phyloP scores from a whole-genome alignment of 2,113 vertebrate genomes.

The Heterotis niloticus region DNA sequence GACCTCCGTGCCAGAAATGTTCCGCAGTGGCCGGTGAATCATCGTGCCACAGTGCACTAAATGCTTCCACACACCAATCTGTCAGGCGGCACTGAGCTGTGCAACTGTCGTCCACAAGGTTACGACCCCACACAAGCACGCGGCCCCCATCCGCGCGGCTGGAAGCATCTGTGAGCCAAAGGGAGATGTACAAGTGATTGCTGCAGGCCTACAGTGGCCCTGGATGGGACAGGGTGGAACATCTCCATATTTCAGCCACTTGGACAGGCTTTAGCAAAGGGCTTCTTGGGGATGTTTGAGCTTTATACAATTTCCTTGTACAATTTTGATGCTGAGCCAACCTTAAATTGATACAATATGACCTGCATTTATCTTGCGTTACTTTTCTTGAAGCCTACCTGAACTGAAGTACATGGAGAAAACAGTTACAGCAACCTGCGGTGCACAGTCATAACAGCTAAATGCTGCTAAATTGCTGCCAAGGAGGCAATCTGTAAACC shows the following conservation, averaged over 20 bases:
- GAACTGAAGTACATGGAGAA: background rate
- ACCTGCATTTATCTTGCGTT: background rate
- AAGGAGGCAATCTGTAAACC: too few relatives aligned
- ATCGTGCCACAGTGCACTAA: background rate
- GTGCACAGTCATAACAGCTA: background rate
- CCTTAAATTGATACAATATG: background rate
- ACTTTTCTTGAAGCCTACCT: background rate
- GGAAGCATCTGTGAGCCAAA: background rate
- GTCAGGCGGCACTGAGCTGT: conserved; percentile 6
- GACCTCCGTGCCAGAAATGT: conserved; percentile 1
- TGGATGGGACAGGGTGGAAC: conserved; percentile 7
- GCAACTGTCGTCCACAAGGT: background rate
- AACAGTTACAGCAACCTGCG: background rate
- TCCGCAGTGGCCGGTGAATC: background rate
- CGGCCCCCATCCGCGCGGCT: background rate
- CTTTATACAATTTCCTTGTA: conserved; percentile 10
- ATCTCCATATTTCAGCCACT: background rate
- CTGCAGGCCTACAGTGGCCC: background rate
- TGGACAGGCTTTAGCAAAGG: background rate
- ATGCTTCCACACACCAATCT: conserved; percentile 24
- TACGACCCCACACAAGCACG: conserved; percentile 3
- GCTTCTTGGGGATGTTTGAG: background rate
- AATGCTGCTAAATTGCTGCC: background rate
- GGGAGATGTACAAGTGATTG: background rate
- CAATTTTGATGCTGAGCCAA: background rate